Conservation (phyloP, 2,113 vertebrate genomes). For the Oreochromis aureus region DNA sequence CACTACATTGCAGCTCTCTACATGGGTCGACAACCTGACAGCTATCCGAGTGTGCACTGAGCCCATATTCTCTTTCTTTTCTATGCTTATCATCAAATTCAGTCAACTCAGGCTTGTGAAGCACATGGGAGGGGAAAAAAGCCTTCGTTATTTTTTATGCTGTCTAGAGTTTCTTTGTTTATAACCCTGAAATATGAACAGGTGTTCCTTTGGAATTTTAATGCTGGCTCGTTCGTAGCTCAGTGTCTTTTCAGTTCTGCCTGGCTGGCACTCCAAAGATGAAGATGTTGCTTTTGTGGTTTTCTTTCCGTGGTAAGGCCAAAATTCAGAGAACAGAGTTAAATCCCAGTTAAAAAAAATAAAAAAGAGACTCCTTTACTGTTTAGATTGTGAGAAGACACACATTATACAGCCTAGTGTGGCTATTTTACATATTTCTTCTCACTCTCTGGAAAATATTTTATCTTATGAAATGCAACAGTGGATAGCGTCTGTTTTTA, state of each 20-base stretch:
- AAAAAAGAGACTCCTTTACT: not conserved
- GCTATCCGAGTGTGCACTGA: not conserved
- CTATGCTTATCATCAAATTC: not conserved
- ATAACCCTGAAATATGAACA: slow-evolving; percentile 29
- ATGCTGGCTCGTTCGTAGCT: not conserved
- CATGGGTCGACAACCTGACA: not conserved
- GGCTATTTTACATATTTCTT: not conserved
- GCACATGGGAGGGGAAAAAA: not conserved
- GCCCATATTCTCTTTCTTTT: not conserved
- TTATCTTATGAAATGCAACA: not conserved
- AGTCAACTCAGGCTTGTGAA: not conserved
- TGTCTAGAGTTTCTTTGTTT: slow-evolving; percentile 12
- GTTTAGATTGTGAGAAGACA: not conserved
- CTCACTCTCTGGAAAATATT: not conserved
- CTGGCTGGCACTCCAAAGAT: not conserved
- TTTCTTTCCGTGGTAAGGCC: not conserved
- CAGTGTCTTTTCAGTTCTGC: slow-evolving; percentile 2
- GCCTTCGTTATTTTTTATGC: slow-evolving; percentile 2
- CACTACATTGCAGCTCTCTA: not conserved
- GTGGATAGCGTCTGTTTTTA: not conserved
- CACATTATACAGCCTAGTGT: not conserved
- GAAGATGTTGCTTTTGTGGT: slow-evolving; percentile 1
- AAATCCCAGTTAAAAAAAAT: not conserved
- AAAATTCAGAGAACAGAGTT: not conserved
- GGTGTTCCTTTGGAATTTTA: slow-evolving; percentile 27